Conservation (phyloP, 2,113 vertebrate species). For the Antennarius striatus region DNA sequence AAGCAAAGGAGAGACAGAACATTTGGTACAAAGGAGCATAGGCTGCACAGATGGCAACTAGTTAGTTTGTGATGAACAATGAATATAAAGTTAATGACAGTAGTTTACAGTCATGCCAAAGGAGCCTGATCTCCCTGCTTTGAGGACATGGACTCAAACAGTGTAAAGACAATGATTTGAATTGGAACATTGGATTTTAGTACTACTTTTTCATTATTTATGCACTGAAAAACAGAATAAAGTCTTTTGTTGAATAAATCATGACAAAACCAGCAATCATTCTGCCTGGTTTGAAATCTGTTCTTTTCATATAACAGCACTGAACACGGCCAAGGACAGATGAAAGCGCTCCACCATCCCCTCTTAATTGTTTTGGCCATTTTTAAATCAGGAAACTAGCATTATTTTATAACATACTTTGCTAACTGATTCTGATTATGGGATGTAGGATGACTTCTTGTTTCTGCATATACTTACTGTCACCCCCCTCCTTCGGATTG, state of each 20-base stretch:
- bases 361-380: too few relatives aligned
- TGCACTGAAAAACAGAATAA: constrained; percentile 19
- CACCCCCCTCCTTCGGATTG: too few relatives aligned
- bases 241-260: constrained; percentile 51
- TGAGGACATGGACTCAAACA: too few relatives aligned
- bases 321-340: not conserved
- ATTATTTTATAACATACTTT: too few relatives aligned
- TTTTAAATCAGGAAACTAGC: too few relatives aligned
- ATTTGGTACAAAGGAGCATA: constrained; percentile 5
- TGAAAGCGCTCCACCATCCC: not conserved
- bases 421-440: too few relatives aligned
- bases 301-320: constrained; percentile 2
- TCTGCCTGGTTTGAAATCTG: constrained; percentile 21
- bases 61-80: too few relatives aligned
- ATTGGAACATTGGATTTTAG: not conserved
- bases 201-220: constrained; percentile 6
- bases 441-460: too few relatives aligned
- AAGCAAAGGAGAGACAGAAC: constrained; percentile 1
- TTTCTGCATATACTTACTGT: too few relatives aligned
- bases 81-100: too few relatives aligned
- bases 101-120: too few relatives aligned
- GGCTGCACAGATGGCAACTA: constrained; percentile 18
- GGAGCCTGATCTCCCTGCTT: too few relatives aligned
- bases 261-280: constrained; percentile 16
- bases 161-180: constrained; percentile 7